Base-by-base conservation (phyloP, 2,797 vertebrate species). In the Lophius americanus region DNA sequence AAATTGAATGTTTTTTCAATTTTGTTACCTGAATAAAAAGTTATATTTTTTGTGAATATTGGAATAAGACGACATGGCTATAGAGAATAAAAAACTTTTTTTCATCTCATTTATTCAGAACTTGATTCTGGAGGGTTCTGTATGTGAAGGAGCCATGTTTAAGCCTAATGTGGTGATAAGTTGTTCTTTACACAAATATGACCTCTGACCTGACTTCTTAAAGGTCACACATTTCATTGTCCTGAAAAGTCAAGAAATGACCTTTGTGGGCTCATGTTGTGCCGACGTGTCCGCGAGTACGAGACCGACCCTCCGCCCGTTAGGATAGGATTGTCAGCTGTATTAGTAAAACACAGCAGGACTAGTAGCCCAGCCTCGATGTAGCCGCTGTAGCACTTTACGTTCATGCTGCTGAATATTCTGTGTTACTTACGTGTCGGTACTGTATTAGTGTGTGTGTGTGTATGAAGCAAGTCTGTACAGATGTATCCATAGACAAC, bases 401-500 rank as follows among this genome's bases (percentile, higher is more conserved):
- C 51, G 76, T 86, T 85, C 0, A 47, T 49, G 82, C 87, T 87
- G 87, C 82, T 91, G 75, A 82, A 72, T 86, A 71, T 76, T 79
- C 70, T 73, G 60, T 72, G 73, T 78, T 78, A 70, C 61, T 49
- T 72, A 13, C 69, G 84, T 79, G 81, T 88, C 73, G 44, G 52
- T 76, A 60, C 51, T 78, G 70, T 70, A 41, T 75, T 39, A 23
- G 23, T 62, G 46, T 82, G 52, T 68, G 14, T 82, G 33, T 82
- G 73, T 85, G 50, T 49, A 73, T 86, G 70, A 65, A 78, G 82
- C 69, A 60, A 38, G 64, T 70, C 47, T 81, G 75, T 75, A 79
- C 74, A 83, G 61, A 78, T 69, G 70, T 76, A 71, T 75, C 70
- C 63, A 65, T 72, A 70, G 75, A 77, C 51, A 51, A 84, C 64